Evolutionary conservation across 2,113 vertebrate genomes (phyloP).

Genomic region (Notarius quadriscutis): DNA sequence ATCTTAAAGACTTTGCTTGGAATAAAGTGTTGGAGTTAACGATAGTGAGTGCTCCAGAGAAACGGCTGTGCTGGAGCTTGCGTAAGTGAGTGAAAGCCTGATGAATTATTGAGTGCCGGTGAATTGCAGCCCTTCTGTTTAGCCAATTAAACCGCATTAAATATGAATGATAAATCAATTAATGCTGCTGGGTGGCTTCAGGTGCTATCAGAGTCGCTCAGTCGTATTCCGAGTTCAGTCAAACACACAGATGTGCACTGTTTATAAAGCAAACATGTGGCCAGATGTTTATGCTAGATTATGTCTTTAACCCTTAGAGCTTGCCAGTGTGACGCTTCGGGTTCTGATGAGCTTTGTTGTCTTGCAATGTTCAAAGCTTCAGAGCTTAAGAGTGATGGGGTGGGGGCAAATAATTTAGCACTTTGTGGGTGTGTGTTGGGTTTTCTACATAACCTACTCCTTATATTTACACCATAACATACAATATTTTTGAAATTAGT

Average conservation of each 20-base stretch:
- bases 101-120: slow-evolving; percentile 65
- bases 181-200: slow-evolving; percentile 49
- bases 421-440: neutral
- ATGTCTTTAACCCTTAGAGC: neutral
- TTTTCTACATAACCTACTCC: neutral
- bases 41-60: neutral
- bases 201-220: slow-evolving; percentile 44
- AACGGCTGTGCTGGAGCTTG: slow-evolving; percentile 47
- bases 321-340: too few species aligned
- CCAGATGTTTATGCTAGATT: neutral
- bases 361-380: neutral
- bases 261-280: slow-evolving; percentile 4
- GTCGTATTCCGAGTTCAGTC: slow-evolving; percentile 16
- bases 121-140: slow-evolving; percentile 66
- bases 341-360: neutral
- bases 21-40: neutral
- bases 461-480: neutral
- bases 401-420: too few species aligned
- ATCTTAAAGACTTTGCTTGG: neutral
- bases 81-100: slow-evolving; percentile 51
- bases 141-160: slow-evolving; percentile 69
- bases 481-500: neutral
- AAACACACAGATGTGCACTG: slow-evolving; percentile 6
- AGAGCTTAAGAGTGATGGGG: too few species aligned
- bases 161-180: slow-evolving; percentile 69